Base-by-base conservation (phyloP, 1,140 invertebrate species). In the Amphibalanus amphitrite region DNA sequence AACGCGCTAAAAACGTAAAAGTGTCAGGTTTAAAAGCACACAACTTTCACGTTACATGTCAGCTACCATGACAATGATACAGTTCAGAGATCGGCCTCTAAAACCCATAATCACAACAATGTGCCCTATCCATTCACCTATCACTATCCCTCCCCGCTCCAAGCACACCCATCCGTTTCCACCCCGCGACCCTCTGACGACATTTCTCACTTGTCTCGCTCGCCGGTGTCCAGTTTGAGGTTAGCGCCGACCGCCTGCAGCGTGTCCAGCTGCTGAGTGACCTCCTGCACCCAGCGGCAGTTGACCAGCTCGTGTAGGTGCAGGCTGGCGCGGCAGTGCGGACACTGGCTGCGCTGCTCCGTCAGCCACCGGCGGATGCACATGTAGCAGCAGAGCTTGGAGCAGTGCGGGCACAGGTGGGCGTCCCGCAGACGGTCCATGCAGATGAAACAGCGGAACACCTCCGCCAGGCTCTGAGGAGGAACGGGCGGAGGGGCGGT, bases 391-490 rank as follows among this genome's bases (percentile, higher is more conserved):
- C 93, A 95, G 29, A 96, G 82, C 83, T 95, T 95, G 71, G 91
- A 95, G 79, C 93, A 96, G 79, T 95, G 92, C 33, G 93, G 92
- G 82, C 93, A 97, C 25, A 96, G 82, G 81, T 93, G 90, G 38
- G 93, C 93, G 83, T 95, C 92, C 75, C 89, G 85, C 76, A 96
- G 82, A 81, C 94, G 95, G 85, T 95, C 93, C 92, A 95, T 96
- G 81, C 93, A 96, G 80, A 96, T 95, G 79, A 95, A 95, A 82
- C 93, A 95, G 80, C 92, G 86, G 78, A 95, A 96, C n/a, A 95
- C 91, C 82, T 95, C 92, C 20, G 90, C 89, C 76, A 96, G 80
- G 47, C 89, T 90, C 89, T 92, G 77, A 6, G 25, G 33, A 6
- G 33, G 15, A 38, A 15, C 4, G 33, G 15, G n/a, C n/a, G n/a